These are phyloP conservation scores for Opisthograptis luteolata DNA, from an alignment of 2,888 invertebrate genomes.

Conservation along the genomic window DNA sequence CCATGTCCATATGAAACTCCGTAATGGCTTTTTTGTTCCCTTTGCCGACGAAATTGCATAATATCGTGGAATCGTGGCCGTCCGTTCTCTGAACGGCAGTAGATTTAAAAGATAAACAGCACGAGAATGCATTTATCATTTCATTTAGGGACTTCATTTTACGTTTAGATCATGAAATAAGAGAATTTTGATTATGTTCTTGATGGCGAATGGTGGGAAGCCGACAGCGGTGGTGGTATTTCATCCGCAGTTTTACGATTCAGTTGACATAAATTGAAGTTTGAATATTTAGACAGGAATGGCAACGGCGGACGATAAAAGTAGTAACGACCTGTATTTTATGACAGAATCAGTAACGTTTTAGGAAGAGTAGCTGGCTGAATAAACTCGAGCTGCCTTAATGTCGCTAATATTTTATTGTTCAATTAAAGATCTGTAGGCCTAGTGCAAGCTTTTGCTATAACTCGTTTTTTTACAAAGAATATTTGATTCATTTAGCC, in stretches of 20 bases:
- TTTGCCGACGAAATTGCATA: slow-evolving; percentile 27
- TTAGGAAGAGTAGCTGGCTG: slow-evolving; percentile 1
- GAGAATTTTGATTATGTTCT: slow-evolving; percentile 22
- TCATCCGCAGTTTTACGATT: slow-evolving; percentile 41
- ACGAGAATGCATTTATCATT: slow-evolving; percentile 29
- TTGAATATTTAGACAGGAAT: slow-evolving; percentile 41
- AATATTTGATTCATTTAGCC: too few species aligned
- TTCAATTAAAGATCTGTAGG: too few species aligned
- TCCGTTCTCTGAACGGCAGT: slow-evolving; percentile 21
- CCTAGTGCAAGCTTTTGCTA: too few species aligned
- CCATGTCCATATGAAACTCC: slow-evolving; percentile 44
- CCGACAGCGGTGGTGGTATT: slow-evolving; percentile 11
- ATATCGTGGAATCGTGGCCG: slow-evolving; percentile 24
- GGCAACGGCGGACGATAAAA: slow-evolving; percentile 25
- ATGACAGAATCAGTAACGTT: slow-evolving; percentile 19
- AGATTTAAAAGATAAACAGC: slow-evolving; percentile 29
- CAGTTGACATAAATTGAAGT: slow-evolving; percentile 42
- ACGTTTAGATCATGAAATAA: slow-evolving; percentile 15
- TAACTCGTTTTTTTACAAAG: too few species aligned
- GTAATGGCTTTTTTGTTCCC: slow-evolving; percentile 45
- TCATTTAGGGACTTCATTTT: slow-evolving; percentile 21
- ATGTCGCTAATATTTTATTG: not conserved
- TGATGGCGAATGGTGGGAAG: slow-evolving; percentile 10
- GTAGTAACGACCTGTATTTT: slow-evolving; percentile 26
- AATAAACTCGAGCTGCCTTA: slow-evolving; percentile 3